Evolutionary conservation across 2,113 vertebrate species (phyloP).

Genomic region (Tachysurus fulvidraco): DNA sequence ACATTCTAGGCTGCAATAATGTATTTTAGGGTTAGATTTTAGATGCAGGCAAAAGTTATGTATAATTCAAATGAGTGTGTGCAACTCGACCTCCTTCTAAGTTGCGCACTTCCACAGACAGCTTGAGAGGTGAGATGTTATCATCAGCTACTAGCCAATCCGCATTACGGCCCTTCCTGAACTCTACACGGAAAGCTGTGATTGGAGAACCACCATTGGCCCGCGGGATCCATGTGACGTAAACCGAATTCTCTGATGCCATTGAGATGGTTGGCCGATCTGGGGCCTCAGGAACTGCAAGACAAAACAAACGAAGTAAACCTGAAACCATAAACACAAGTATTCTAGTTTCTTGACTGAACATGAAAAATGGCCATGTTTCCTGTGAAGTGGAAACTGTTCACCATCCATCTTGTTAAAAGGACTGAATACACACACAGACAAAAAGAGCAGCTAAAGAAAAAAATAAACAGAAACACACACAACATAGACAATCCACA

Average conservation of each 20-base stretch:
- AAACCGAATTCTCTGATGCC: constrained; percentile 90
- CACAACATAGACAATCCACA: constrained; percentile 54
- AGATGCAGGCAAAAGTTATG: not conserved
- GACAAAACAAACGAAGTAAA: constrained; percentile 18
- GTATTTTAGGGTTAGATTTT: not conserved
- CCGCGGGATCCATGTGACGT: constrained; percentile 94
- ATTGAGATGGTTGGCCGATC: constrained; percentile 92
- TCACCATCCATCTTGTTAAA: constrained; percentile 28
- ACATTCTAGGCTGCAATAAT: not conserved
- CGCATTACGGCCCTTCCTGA: constrained; percentile 75
- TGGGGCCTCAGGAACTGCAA: constrained; percentile 90
- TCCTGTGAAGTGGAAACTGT: constrained; percentile 14
- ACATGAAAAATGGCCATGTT: constrained; percentile 12
- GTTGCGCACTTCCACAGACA: constrained; percentile 92
- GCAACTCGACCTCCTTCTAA: constrained; percentile 85
- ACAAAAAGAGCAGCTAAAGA: constrained; percentile 33
- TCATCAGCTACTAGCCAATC: constrained; percentile 89
- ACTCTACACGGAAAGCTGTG: constrained; percentile 94
- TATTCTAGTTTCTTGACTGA: not conserved
- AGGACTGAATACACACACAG: not conserved
- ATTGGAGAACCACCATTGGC: constrained; percentile 96
- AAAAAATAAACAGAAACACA: constrained; percentile 50
- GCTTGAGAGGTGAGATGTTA: constrained; percentile 91
- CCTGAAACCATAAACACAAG: not conserved
- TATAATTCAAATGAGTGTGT: not conserved